Base-by-base conservation (phyloP, 2,797 vertebrate species). In the Alauda arvensis region DNA sequence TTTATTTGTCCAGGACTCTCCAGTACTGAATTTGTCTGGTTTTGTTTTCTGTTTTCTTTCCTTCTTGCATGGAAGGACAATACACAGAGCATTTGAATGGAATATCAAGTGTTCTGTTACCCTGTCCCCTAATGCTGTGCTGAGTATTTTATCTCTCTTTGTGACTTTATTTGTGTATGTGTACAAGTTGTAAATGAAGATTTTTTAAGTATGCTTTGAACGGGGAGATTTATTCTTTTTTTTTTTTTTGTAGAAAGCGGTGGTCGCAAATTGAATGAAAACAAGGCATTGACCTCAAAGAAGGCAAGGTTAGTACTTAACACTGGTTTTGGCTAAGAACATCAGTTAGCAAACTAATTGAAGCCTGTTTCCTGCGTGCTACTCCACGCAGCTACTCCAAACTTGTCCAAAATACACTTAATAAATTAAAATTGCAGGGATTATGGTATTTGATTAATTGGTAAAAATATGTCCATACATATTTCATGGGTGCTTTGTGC, bases 191-290 rank as follows among this genome's bases (percentile, higher is more conserved):
- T 53, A 37, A 87, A 66, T 48, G 14, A 25, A 86, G 20, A 23
- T 66, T 91, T 77, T 61, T 43, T 1, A 28, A 74, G 37, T 60
- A 4, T 75, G 7, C 43, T 29, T 69, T 33, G 29, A 62, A 61
- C 3, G 3, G 14, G 9, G 60, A 56, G 71, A n/a, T 53, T 42
- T 19, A 45, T 45, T 68, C 0, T 2, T 57, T 19, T 79, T 66
- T 83, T 80, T 92, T 77, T 69, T 75, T 53, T 89, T 91, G 17
- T 66, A 99, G 99, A 99, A 97, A 98, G 99, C 1, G 99, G 99
- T 46, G 99, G 99, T 28, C 98, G 99, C 72, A 99, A 98, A 92
- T 95, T 99, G 46, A 99, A 99, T 79, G 99, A 99, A 96, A 99
- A 99, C 94, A 99, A 99, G 94, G 97, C 98, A 31, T 84, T 99